These are phyloP conservation scores for Pterois miles DNA, from an alignment of 2,797 vertebrate species.

Conservation along the genomic window DNA sequence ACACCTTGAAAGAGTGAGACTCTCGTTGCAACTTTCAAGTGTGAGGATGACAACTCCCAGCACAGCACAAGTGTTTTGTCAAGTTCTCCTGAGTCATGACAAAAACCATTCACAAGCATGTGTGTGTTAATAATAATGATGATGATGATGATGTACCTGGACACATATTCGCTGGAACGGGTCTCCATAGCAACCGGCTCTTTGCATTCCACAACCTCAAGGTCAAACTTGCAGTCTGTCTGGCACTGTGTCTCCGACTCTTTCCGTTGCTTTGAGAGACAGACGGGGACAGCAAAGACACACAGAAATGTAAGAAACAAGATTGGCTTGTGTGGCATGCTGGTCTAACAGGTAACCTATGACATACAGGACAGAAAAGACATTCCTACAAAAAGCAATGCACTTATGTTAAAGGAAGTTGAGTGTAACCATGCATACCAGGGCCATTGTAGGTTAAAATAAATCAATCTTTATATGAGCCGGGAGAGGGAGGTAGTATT, in stretches of 20 bases:
- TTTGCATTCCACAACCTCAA: constrained; percentile 85
- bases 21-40: constrained; percentile 15
- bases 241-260: constrained; percentile 98
- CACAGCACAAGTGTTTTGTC: background rate
- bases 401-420: background rate
- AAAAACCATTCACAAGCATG: background rate
- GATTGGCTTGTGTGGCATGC: background rate
- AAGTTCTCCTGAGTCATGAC: constrained; percentile 52
- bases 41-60: background rate
- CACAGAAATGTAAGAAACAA: background rate
- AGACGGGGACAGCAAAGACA: background rate
- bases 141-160: constrained; percentile 81
- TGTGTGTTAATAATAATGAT: background rate
- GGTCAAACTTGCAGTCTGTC: constrained; percentile 93
- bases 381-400: background rate
- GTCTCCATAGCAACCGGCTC: constrained; percentile 84
- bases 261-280: constrained; percentile 88
- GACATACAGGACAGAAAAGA: no score
- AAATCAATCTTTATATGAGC: no score
- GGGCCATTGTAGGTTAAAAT: no score
- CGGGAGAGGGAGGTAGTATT: background rate
- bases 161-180: constrained; percentile 91
- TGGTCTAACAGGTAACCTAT: background rate
- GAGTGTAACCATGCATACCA: background rate
- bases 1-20: constrained; percentile 61